Base-by-base conservation (phyloP, 2,113 vertebrate genomes). In the Neogobius melanostomus region DNA sequence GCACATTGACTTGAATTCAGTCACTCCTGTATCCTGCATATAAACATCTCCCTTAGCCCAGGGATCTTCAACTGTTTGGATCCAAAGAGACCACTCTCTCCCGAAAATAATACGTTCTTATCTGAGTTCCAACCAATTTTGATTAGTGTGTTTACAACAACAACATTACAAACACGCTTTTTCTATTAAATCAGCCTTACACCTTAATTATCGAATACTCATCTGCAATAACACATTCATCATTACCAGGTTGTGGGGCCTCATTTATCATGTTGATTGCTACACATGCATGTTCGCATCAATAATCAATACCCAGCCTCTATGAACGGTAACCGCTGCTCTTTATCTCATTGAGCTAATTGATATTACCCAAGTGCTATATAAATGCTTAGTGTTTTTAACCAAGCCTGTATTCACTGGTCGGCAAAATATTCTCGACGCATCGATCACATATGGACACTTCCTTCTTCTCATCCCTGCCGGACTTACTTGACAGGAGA, bases 331-430 rank as follows among this genome's bases (percentile, higher is more conserved):
- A 75, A 76, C 80, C 79, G 52, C 74, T 79, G 76, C 71, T 76
- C 57, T 61, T 57, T 69, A 64, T 79, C 63, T 72, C 76, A 54
- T 79, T 65, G 50, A 69, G 80, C 77, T 88, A 90, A 89, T 87
- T 89, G 79, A 82, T 84, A 85, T 85, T 72, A 90, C 82, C 85
- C 76, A 80, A 87, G 77, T 52, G 43, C 60, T 66, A 79, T 74
- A 66, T 68, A 66, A 76, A 73, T 62, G 69, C 73, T 71, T 36
- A 49, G 79, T 64, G 66, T 53, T 64, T 87, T 88, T 83, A 85
- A 88, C 90, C 80, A 86, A 85, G 79, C 77, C 56, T 77, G 67
- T 17, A 28, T 83, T 81, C 74, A 81, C 75, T 36, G 66, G 61
- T 46, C 61, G 6, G 46, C 74, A 59, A 53, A 56, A 36, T 74